A percentile compares a stretch with the other conserved stretches of the same genome.
Evolutionary conservation across 2,888 invertebrate species (phyloP).

Genomic region (Lithophane leautieri): DNA sequence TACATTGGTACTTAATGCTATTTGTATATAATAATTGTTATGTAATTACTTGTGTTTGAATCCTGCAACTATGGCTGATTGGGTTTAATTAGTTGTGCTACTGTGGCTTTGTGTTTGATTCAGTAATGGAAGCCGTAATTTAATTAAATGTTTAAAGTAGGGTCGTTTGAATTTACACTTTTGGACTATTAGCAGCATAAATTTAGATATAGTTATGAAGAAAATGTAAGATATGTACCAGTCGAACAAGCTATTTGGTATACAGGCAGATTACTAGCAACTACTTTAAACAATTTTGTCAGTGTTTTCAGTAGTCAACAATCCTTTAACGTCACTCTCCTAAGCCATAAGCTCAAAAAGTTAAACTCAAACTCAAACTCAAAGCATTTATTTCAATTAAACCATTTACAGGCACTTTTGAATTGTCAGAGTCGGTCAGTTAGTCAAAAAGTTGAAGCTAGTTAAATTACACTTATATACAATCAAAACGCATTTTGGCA

Average conservation of each 20-base stretch:
- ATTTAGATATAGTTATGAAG: neutral
- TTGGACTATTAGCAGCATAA: neutral
- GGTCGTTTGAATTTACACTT: neutral
- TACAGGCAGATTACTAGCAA: neutral
- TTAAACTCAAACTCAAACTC: no score
- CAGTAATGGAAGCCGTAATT: slow-evolving; percentile 2
- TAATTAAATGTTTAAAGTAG: neutral
- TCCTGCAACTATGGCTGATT: slow-evolving; percentile 23
- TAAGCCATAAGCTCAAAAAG: no score
- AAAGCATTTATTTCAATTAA: no score
- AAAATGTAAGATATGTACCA: neutral
- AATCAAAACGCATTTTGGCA: no score
- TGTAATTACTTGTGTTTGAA: slow-evolving; percentile 21
- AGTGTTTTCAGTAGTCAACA: no score
- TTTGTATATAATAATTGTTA: slow-evolving; percentile 3
- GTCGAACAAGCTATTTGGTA: no score
- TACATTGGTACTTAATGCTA: neutral
- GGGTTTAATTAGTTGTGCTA: slow-evolving; percentile 17
- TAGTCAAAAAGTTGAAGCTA: no score
- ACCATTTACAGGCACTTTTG: no score
- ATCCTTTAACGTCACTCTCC: no score
- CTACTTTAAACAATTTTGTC: no score
- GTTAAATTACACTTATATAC: no score
- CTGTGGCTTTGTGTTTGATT: slow-evolving; percentile 6
- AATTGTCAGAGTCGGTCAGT: no score